Evolutionary conservation across 2,888 invertebrate genomes (phyloP), one percentile per base, ranked within the genome.

Genomic region (Rhagium mordax): DNA sequence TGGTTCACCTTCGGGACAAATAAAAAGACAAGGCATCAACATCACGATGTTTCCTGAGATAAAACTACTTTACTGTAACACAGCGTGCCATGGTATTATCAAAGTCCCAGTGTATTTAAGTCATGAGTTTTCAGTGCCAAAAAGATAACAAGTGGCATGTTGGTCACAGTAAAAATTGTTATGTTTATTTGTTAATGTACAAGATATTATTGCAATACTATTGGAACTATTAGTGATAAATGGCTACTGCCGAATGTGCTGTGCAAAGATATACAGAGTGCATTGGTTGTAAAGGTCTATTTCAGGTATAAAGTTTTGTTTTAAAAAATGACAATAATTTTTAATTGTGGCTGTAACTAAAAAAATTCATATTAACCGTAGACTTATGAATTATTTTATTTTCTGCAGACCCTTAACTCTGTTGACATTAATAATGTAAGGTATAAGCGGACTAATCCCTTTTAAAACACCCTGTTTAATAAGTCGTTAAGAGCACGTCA

Each of bases 1-100:
- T 91, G 90, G 91, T 91, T 91, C 80, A 91, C 88, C 59, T 91
- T 90, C 79, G 90, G 90, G 61, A 89, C 89, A 79, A 89, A 88
- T 82, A 90, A 90, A 81, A 91, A 91, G 82, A 86, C 88, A 24
- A 86, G 89, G 74, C 88, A 88, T 78, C 86, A 85, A 68, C 85
- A 86, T 53, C 87, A 87, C 55, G 88, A 87, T 77, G 84, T 88
- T 82, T 89, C 89, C 84, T 88, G 89, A 90, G 89, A 89, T 85
- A 88, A 87, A 86, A 88, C 89, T 73, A 89, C 89, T 84, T 89
- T 89, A 82, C 85, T 88, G 85, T 88, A 88, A 85, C 81, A 59
- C 18, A 78, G 49, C 74, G 64, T 71, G 69, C 72, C 73, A 65
- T 41, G 62, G 60, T 48, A 68, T 61, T 65, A 65, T 65, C 65